These are phyloP conservation scores for Babylonia areolata DNA, from an alignment of 1,140 invertebrate species.

Conservation along the genomic window DNA sequence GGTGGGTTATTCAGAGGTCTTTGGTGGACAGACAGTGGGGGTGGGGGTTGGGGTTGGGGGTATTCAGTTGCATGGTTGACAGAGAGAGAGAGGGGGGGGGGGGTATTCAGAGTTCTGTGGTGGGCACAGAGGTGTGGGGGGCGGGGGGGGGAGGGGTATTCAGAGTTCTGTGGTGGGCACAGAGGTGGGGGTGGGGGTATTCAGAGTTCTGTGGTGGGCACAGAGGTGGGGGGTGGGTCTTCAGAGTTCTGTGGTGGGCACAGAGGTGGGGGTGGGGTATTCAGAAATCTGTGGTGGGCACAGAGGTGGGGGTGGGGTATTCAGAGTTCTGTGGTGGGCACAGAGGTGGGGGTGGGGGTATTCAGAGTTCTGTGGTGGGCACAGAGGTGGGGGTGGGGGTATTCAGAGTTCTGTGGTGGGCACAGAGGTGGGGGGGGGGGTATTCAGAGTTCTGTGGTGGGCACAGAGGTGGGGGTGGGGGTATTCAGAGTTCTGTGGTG, in stretches of 20 bases:
- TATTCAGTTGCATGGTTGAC: no score
- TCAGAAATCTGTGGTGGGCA: not conserved
- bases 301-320: not conserved
- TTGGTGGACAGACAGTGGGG: no score
- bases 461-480: not conserved
- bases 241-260: no score
- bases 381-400: no score
- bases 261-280: not conserved
- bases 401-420: no score
- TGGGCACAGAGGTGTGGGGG: not conserved
- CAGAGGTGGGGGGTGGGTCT: no score
- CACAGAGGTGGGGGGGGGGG: not conserved
- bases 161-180: no score
- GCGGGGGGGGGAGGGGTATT: not conserved
- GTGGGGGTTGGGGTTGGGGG: no score
- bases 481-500: constrained; percentile 29
- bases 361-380: not conserved
- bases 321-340: not conserved
- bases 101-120: not conserved
- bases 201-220: no score
- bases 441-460: not conserved
- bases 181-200: no score
- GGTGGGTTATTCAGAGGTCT: no score
- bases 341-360: not conserved
- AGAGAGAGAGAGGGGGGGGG: not conserved